Conservation (phyloP, 2,113 vertebrate species). For the Chunga burmeisteri region DNA sequence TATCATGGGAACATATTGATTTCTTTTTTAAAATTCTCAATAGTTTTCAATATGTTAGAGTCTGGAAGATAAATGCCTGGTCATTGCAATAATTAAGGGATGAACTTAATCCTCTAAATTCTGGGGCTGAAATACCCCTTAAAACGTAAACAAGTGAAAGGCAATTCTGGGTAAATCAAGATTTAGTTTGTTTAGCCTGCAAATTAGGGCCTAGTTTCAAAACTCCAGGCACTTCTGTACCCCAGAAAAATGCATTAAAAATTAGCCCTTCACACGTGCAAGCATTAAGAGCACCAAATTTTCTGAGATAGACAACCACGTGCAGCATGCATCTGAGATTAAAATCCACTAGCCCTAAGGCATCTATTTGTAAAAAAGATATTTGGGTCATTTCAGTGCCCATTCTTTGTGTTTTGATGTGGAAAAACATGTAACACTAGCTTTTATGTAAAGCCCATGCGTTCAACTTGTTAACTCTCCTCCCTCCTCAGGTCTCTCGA, state of each 20-base stretch:
- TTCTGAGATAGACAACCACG: background rate
- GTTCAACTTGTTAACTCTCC: constrained; percentile 19
- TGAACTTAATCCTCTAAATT: constrained; percentile 19
- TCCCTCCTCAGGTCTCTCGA: background rate
- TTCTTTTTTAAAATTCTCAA: constrained; percentile 47
- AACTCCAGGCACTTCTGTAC: background rate
- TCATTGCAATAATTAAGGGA: constrained; percentile 38
- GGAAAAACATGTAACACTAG: constrained; percentile 21
- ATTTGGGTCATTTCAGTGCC: constrained; percentile 30
- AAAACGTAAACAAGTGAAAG: constrained; percentile 18
- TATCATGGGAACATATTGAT: constrained; percentile 50
- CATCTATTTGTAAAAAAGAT: background rate
- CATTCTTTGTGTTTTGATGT: constrained; percentile 24
- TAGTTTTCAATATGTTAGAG: constrained; percentile 18
- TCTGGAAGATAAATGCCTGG: background rate
- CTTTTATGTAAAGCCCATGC: constrained; percentile 19
- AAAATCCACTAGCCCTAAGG: constrained; percentile 19
- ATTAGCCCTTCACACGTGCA: background rate
- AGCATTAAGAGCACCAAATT: background rate
- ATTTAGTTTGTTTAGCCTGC: background rate
- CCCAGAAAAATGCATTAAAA: background rate
- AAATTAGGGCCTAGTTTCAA: constrained; percentile 30
- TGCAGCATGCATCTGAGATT: background rate
- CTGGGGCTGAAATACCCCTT: background rate
- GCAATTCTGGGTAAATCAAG: background rate